A percentile compares a stretch with the other conserved stretches of the same genome.
phyloP scores from a whole-genome alignment of 2,797 vertebrate species.

The Enteromius anoplus region DNA sequence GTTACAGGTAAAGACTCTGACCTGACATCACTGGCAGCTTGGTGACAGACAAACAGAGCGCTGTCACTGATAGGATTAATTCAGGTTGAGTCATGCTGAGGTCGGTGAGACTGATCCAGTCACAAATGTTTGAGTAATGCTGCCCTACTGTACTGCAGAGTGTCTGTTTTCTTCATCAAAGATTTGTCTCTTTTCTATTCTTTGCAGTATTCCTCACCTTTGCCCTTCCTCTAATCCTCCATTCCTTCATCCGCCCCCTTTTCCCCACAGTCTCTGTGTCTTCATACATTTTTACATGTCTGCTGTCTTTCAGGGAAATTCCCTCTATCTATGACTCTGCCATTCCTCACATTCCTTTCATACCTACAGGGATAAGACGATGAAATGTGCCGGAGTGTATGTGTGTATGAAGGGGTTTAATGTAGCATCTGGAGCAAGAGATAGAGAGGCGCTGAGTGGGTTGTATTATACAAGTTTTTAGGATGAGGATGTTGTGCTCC shows the following conservation, averaged over 20 bases:
- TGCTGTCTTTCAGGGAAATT: constrained; percentile 58
- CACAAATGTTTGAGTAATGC: constrained; percentile 50
- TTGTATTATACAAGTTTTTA: constrained; percentile 64
- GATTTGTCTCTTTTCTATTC: constrained; percentile 24
- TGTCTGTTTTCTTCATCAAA: constrained; percentile 51
- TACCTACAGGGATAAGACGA: constrained; percentile 61
- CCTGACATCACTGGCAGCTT: constrained; percentile 18
- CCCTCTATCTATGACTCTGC: constrained; percentile 67
- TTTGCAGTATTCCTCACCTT: constrained; percentile 44
- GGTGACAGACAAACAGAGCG: constrained; percentile 17
- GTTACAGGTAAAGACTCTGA: constrained; percentile 13
- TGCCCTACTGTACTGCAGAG: constrained; percentile 38
- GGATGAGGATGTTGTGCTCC: constrained; percentile 18
- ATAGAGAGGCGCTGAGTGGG: constrained; percentile 60
- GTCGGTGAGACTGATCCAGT: constrained; percentile 48
- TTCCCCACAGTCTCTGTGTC: constrained; percentile 44
- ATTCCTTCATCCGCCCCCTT: constrained; percentile 40
- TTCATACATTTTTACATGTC: constrained; percentile 51
- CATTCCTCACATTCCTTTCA: constrained; percentile 78
- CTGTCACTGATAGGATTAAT: constrained; percentile 46
- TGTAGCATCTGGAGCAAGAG: background rate
- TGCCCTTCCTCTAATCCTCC: constrained; percentile 53
- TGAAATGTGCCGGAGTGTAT: constrained; percentile 29
- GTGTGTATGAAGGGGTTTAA: constrained; percentile 8
- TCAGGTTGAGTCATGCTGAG: constrained; percentile 53